A percentile compares a stretch with the other conserved stretches of the same genome.
These are phyloP conservation scores for Lithodes maja DNA, from an alignment of 2,888 invertebrate species.

Conservation along the genomic window DNA sequence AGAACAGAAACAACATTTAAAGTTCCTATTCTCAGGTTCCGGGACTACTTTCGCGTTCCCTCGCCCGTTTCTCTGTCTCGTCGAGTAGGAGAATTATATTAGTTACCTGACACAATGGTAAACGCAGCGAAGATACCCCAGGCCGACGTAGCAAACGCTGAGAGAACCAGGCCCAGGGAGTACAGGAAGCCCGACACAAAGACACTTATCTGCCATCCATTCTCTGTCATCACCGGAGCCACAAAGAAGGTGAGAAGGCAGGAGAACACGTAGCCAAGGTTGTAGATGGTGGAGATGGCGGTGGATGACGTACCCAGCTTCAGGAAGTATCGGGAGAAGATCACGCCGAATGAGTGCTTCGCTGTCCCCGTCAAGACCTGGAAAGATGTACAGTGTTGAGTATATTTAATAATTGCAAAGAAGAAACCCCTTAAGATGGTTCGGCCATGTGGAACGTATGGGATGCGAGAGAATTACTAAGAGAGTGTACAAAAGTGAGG, in stretches of 20 bases:
- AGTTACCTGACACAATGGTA: background rate
- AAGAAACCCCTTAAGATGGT: too few species aligned
- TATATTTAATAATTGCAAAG: too few species aligned
- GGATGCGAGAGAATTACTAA: too few species aligned
- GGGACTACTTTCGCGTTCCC: too few species aligned
- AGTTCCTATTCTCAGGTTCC: too few species aligned
- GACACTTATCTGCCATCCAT: background rate
- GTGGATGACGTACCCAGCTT: conserved; percentile 2
- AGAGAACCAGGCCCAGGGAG: background rate
- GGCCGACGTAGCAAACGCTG: conserved; percentile 1
- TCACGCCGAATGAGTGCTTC: conserved; percentile 3
- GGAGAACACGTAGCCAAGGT: conserved; percentile 1
- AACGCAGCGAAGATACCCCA: background rate
- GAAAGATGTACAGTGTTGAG: too few species aligned
- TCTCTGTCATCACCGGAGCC: background rate
- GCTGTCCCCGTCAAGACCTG: background rate
- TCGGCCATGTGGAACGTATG: too few species aligned
- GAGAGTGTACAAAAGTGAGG: too few species aligned
- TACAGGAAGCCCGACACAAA: conserved; percentile 2
- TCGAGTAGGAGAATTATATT: too few species aligned
- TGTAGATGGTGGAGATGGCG: background rate
- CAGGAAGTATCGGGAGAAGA: background rate
- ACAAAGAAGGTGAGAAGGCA: background rate
- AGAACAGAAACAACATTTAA: too few species aligned
- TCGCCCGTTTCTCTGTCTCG: too few species aligned